These are phyloP conservation scores for Gallinago nigripennis DNA, from an alignment of 2,797 vertebrate species.

Conservation along the genomic window DNA sequence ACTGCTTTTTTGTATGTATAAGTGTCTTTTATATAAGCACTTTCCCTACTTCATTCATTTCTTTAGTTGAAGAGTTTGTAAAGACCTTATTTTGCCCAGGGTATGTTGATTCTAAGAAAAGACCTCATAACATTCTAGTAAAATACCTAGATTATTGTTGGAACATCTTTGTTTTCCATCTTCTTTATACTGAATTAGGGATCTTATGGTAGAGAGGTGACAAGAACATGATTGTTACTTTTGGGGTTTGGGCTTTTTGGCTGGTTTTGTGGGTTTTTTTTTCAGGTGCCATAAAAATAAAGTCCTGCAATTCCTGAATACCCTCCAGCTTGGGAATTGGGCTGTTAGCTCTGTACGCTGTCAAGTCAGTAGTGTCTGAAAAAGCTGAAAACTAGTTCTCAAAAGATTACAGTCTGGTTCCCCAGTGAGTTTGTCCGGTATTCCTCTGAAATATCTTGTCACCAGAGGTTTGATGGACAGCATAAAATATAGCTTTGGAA, in stretches of 20 bases:
- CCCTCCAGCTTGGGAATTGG: background rate
- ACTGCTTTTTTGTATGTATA: background rate
- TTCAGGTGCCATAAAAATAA: background rate
- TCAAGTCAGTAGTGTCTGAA: background rate
- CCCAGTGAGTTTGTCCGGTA: background rate
- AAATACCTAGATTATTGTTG: background rate
- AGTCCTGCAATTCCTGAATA: background rate
- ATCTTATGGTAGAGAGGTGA: background rate
- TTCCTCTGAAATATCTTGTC: background rate
- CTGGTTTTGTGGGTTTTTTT: background rate
- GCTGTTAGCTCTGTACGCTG: background rate
- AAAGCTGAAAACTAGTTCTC: background rate
- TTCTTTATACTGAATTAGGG: background rate
- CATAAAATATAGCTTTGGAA: background rate
- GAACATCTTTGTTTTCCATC: background rate
- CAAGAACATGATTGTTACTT: background rate
- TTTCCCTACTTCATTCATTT: background rate
- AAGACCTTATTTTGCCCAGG: background rate
- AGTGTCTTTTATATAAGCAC: background rate
- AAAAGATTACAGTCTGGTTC: background rate
- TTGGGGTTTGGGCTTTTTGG: background rate
- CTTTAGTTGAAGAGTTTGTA: background rate
- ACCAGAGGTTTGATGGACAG: background rate
- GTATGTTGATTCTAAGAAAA: background rate
- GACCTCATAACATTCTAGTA: fast-evolving